Evolutionary conservation across 2,113 vertebrate genomes (phyloP).

Genomic region (Carettochelys insculpta): DNA sequence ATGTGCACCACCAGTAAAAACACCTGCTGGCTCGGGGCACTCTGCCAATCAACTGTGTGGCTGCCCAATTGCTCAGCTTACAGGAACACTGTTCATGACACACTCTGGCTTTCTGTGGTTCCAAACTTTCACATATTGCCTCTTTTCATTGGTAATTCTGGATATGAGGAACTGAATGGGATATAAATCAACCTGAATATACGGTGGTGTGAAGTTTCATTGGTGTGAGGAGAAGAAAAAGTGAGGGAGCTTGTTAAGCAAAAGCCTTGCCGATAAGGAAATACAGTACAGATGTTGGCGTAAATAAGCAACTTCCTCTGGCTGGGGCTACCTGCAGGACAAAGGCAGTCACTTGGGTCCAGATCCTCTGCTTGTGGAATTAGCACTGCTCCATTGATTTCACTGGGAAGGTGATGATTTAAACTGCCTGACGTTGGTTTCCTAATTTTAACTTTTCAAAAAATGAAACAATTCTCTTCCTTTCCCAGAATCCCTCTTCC

Average conservation of each 20-base stretch:
- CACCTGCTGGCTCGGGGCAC: too few species aligned
- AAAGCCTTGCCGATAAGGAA: background rate
- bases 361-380: fast-evolving
- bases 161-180: fast-evolving
- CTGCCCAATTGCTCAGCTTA: too few species aligned
- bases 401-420: background rate
- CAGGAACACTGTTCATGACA: too few species aligned
- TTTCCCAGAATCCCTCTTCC: too few species aligned
- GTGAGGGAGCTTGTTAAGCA: fast-evolving
- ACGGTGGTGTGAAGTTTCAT: background rate
- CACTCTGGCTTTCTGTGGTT: background rate
- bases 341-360: background rate
- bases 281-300: background rate
- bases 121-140: fast-evolving
- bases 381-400: fast-evolving
- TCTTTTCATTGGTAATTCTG: background rate
- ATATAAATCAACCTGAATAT: background rate
- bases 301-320: background rate
- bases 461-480: too few species aligned
- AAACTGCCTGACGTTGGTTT: background rate
- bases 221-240: background rate
- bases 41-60: too few species aligned
- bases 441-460: too few species aligned
- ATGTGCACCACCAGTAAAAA: too few species aligned
- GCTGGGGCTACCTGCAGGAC: fast-evolving